Evolutionary conservation across 2,797 vertebrate genomes (phyloP).

Genomic region (Orientallactaga sibirica): DNA sequence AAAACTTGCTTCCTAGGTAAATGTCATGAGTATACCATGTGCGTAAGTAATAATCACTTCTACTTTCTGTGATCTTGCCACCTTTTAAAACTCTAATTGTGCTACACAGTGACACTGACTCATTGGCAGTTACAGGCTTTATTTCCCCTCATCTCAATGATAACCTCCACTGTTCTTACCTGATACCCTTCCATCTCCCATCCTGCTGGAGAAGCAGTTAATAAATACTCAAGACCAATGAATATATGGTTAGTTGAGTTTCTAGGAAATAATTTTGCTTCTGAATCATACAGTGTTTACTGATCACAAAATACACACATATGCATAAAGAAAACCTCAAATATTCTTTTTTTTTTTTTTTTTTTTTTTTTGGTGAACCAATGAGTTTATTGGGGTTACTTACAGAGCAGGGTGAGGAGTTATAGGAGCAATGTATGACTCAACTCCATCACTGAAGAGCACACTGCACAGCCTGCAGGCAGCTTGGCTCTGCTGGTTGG

Average conservation of each 20-base stretch:
- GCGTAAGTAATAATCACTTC: background rate
- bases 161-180: background rate
- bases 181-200: background rate
- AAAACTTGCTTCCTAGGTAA: slow-evolving; percentile 98
- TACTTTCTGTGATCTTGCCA: background rate
- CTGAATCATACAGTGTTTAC: slow-evolving; percentile 6
- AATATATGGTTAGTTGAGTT: background rate
- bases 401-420: no score
- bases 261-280: slow-evolving; percentile 36
- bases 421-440: no score
- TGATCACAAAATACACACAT: slow-evolving; percentile 39
- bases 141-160: background rate
- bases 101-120: background rate
- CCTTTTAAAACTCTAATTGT: background rate
- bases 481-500: no score
- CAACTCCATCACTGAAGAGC: no score
- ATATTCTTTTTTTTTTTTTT: background rate
- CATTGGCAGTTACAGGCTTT: background rate
- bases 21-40: background rate
- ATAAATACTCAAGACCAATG: background rate
- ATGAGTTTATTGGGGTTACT: no score
- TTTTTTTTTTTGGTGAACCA: no score
- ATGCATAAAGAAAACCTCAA: background rate
- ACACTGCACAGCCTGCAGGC: no score
- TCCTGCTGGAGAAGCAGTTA: background rate